Base-by-base conservation (phyloP, 2,888 invertebrate genomes). In the Dolichomitus sp. region DNA sequence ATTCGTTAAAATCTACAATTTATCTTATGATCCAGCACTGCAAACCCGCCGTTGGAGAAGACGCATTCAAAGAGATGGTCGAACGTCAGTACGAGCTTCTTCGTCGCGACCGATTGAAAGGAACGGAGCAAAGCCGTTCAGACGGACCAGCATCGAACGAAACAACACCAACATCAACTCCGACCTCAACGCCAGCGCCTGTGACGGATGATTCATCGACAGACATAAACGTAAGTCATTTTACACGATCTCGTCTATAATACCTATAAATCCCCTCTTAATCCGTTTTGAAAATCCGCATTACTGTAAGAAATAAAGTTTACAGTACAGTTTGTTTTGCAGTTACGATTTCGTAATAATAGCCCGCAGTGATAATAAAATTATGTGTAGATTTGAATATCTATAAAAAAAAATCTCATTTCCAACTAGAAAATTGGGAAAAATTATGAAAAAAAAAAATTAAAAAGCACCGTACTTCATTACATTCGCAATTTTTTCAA, bases 21-120 rank as follows among this genome's bases (percentile, higher is more conserved):
- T 33, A n/a, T 61, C 9, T 54, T 69, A 73, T 66, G 83, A 48
- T 48, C 7, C n/a, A 83, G 95, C 98, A 98, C 93, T 98, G 98
- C 93, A 97, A 97, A 90, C 97, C 98, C 65, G 98, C 98, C 0
- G 98, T 98, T 1, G 98, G 98, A 90, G 98, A 99, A n/a, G 98
- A 98, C 0, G 97, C 97, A 54, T 99, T 99, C 94, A 96, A 96
- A 84, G 96, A 97, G 86, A 97, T 99, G 97, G 98, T 99, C 14
- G 97, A 98, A 87, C 95, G 97, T 0, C 97, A 98, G 88, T 96
- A 97, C 87, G 98, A 98, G 83, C 95, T 97, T 87, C 94, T 97
- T 93, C 95, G 96, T 50, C 96, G 97, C 65, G 96, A 96, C 86
- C 94, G 95, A 75, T 94, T 95, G 86, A 96, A 96, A 87, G 93